Evolutionary conservation across 2,797 vertebrate genomes (phyloP).

Genomic region (Huso huso): DNA sequence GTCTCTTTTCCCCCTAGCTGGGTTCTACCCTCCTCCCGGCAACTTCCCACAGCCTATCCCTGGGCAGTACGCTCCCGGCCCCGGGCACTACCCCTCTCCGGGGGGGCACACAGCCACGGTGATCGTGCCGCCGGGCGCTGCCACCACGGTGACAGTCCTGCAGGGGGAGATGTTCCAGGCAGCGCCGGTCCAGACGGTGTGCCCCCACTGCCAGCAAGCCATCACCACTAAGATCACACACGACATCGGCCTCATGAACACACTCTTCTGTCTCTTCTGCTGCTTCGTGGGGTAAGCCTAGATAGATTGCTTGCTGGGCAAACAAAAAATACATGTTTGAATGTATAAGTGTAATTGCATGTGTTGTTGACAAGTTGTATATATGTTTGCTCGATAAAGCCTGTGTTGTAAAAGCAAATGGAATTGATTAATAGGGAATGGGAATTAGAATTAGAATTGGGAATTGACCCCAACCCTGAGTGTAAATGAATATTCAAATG

Average conservation of each 20-base stretch:
- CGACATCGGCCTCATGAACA: slow-evolving; percentile 91
- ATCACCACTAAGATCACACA: slow-evolving; percentile 90
- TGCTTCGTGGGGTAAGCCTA: slow-evolving; percentile 86
- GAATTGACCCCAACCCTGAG: too few species aligned
- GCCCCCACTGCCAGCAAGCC: slow-evolving; percentile 95
- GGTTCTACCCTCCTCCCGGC: slow-evolving; percentile 58
- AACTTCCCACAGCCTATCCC: slow-evolving; percentile 50
- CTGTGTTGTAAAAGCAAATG: too few species aligned
- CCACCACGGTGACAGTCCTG: slow-evolving; percentile 89
- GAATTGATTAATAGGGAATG: too few species aligned
- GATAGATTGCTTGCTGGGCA: too few species aligned
- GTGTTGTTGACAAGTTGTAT: too few species aligned
- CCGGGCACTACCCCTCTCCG: slow-evolving; percentile 62
- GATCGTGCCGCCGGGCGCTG: slow-evolving; percentile 72
- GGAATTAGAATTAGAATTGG: too few species aligned
- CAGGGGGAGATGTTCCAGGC: slow-evolving; percentile 95
- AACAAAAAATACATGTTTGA: too few species aligned
- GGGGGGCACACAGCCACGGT: slow-evolving; percentile 80
- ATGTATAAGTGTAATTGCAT: too few species aligned
- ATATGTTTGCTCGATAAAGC: too few species aligned
- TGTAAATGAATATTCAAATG: too few species aligned
- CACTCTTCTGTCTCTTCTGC: slow-evolving; percentile 93
- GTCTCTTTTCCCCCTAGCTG: slow-evolving; percentile 27
- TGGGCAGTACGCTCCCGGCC: slow-evolving; percentile 43
- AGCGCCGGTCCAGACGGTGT: slow-evolving; percentile 86